phyloP scores from a whole-genome alignment of 2,888 invertebrate species.

The Agrochola lota region DNA sequence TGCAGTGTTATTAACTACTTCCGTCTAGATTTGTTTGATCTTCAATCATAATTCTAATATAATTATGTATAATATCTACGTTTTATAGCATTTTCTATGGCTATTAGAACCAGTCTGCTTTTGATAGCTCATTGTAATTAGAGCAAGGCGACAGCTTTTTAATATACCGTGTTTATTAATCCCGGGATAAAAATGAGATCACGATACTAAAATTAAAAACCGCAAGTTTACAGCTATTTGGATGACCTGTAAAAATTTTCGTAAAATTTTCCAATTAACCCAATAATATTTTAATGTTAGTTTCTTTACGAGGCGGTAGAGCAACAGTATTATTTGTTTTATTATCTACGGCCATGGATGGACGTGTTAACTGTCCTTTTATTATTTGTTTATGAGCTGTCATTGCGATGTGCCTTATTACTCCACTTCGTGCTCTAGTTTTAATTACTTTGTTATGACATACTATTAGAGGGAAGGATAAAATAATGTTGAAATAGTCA shows the following conservation, averaged over 20 bases:
- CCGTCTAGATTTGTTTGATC: slow-evolving; percentile 36
- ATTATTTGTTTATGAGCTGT: slow-evolving; percentile 54
- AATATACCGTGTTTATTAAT: not conserved
- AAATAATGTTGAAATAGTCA: not conserved
- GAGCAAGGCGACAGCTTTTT: slow-evolving; percentile 8
- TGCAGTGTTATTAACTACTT: slow-evolving; percentile 1
- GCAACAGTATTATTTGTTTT: slow-evolving; percentile 32
- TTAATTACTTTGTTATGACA: slow-evolving; percentile 29
- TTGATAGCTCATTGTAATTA: slow-evolving; percentile 34
- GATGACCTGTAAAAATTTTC: slow-evolving; percentile 28
- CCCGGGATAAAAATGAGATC: slow-evolving; percentile 14
- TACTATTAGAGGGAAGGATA: not conserved
- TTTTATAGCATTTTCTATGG: slow-evolving; percentile 21
- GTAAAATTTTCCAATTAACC: slow-evolving; percentile 36
- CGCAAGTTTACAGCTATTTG: slow-evolving; percentile 39
- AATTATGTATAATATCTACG: not conserved
- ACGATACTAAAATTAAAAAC: slow-evolving; percentile 33
- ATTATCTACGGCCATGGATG: not conserved
- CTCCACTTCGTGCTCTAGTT: slow-evolving; percentile 31
- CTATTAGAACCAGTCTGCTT: not conserved
- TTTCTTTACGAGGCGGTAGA: slow-evolving; percentile 38
- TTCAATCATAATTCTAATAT: slow-evolving; percentile 15
- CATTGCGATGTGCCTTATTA: slow-evolving; percentile 48
- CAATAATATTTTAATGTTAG: slow-evolving; percentile 47
- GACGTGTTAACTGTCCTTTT: slow-evolving; percentile 47